A percentile compares a stretch with the other conserved stretches of the same genome.
These are phyloP conservation scores for Coryphaenoides rupestris DNA, from an alignment of 2,113 vertebrate genomes.

Conservation along the genomic window DNA sequence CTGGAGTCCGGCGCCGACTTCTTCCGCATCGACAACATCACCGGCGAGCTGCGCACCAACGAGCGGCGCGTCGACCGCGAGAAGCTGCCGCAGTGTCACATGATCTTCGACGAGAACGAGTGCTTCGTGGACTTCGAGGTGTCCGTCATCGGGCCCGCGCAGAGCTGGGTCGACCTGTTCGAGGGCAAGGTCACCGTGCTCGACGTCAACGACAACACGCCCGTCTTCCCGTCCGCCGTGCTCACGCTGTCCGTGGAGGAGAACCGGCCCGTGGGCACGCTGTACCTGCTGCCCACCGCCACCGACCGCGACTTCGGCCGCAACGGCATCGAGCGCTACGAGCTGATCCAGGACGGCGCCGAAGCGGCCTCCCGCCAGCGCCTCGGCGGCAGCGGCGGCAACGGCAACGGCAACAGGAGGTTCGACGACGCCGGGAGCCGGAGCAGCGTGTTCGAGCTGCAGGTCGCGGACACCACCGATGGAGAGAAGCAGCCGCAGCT, in stretches of 20 bases:
- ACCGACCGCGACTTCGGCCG: constrained; percentile 95
- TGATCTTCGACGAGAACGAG: constrained; percentile 99
- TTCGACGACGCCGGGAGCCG: constrained; percentile 71
- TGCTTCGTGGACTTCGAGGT: constrained; percentile 98
- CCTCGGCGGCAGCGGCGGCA: constrained; percentile 47
- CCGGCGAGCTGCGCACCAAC: constrained; percentile 94
- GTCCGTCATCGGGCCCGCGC: constrained; percentile 95
- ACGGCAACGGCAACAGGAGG: constrained; percentile 74
- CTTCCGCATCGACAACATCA: constrained; percentile 98
- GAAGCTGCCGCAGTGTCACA: constrained; percentile 97
- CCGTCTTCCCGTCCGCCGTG: constrained; percentile 94
- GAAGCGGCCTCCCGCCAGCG: constrained; percentile 62
- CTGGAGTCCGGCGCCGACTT: constrained; percentile 96
- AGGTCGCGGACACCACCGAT: constrained; percentile 96
- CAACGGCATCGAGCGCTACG: constrained; percentile 96
- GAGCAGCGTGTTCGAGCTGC: constrained; percentile 94
- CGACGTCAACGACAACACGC: constrained; percentile 98
- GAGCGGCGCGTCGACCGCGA: constrained; percentile 96
- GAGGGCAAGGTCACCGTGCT: constrained; percentile 95
- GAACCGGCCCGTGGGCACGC: constrained; percentile 95
- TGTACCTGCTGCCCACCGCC: constrained; percentile 94
- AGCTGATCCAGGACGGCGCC: constrained; percentile 91
- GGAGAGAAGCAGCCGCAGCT: constrained; percentile 98
- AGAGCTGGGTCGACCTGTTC: constrained; percentile 98
- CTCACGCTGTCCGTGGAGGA: constrained; percentile 97